phyloP scores from a whole-genome alignment of 2,797 vertebrate species.

The Anguilla pacifica region DNA sequence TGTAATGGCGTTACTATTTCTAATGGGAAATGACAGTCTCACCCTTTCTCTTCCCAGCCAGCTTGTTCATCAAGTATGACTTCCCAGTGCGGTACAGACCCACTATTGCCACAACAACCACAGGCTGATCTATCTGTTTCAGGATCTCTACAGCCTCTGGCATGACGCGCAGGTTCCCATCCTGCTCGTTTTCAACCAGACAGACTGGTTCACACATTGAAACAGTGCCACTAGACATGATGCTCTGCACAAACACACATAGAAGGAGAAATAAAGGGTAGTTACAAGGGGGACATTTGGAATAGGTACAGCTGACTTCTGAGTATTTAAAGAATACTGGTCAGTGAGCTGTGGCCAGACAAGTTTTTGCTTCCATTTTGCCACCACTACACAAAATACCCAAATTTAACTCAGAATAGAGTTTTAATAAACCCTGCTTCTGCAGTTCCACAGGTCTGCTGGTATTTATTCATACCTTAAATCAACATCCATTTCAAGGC shows the following conservation, averaged over 20 bases:
- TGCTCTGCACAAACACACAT: slow-evolving; percentile 15
- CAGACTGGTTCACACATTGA: slow-evolving; percentile 50
- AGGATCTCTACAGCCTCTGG: slow-evolving; percentile 24
- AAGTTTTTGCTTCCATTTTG: too few relatives aligned
- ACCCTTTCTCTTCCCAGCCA: slow-evolving; percentile 57
- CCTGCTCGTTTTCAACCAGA: slow-evolving; percentile 53
- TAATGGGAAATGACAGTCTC: slow-evolving; percentile 26
- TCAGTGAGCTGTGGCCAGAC: not conserved
- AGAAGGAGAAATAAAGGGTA: not conserved
- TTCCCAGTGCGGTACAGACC: slow-evolving; percentile 62
- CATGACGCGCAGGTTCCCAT: slow-evolving; percentile 22
- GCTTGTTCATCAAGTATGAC: slow-evolving; percentile 67
- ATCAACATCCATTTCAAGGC: too few relatives aligned
- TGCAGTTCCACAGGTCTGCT: too few relatives aligned
- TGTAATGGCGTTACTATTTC: not conserved
- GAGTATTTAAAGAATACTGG: too few relatives aligned
- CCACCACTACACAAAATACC: not conserved
- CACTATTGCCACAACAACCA: slow-evolving; percentile 40
- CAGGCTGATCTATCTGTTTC: slow-evolving; percentile 29
- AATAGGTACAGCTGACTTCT: too few relatives aligned
- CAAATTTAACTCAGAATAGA: too few relatives aligned
- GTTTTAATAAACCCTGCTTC: too few relatives aligned
- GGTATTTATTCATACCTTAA: too few relatives aligned
- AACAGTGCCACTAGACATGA: slow-evolving; percentile 10
- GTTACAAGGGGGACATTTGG: not conserved